Percentiles rank a stretch among this genome's conserved stretches.
Conservation (phyloP, 2,113 vertebrate genomes). For the Alethe diademata region DNA sequence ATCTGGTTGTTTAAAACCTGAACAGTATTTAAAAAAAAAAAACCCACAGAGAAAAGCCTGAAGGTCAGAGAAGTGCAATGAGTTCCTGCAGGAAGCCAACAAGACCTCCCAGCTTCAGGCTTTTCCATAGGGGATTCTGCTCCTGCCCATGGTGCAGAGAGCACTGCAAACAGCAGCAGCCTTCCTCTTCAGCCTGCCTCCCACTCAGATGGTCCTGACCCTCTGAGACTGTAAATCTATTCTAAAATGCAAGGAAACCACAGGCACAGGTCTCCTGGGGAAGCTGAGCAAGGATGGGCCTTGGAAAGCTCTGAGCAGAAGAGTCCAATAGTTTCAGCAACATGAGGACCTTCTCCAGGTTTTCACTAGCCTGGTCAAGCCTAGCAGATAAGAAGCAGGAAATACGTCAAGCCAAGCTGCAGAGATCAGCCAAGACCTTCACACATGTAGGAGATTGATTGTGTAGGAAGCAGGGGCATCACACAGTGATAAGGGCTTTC, state of each 20-base stretch:
- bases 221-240: neutral
- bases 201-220: rapidly evolving
- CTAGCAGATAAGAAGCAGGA: neutral
- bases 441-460: neutral
- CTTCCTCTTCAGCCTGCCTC: neutral
- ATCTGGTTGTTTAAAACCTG: neutral
- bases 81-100: neutral
- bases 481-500: neutral
- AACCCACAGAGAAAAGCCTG: no score
- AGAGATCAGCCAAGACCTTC: neutral
- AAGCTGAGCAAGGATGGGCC: neutral
- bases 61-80: neutral
- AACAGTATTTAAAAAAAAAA: neutral
- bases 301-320: neutral
- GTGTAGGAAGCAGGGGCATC: neutral
- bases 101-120: neutral
- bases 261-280: neutral
- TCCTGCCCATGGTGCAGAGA: neutral
- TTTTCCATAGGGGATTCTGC: neutral
- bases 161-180: neutral
- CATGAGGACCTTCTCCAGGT: neutral
- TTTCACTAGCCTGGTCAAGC: neutral
- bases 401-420: neutral
- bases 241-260: neutral
- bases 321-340: neutral